phyloP scores from a whole-genome alignment of 2,797 vertebrate species.

The Crocodylus rhombifer region DNA sequence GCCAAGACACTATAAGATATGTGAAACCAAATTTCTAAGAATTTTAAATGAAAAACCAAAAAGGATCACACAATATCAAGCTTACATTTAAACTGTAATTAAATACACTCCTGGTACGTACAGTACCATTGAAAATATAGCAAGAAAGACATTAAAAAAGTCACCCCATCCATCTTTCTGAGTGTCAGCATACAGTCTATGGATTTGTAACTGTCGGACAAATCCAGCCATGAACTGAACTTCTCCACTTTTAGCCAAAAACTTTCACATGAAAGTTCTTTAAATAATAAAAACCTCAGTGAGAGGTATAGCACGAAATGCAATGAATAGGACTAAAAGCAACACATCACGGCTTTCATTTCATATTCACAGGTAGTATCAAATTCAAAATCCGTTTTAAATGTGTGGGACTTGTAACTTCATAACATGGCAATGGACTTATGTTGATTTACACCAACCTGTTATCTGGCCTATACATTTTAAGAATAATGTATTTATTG shows the following conservation, averaged over 20 bases:
- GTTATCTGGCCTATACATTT: neutral
- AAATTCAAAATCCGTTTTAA: neutral
- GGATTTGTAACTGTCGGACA: neutral
- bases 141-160: no score
- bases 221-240: neutral
- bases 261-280: neutral
- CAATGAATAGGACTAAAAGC: neutral
- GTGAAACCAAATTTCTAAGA: neutral
- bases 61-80: neutral
- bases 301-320: neutral
- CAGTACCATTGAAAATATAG: no score
- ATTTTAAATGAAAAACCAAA: neutral
- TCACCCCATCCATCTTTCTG: no score
- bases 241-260: neutral
- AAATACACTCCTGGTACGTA: neutral
- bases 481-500: neutral
- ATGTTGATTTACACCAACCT: no score
- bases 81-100: neutral
- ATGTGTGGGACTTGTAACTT: neutral
- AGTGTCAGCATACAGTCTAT: neutral
- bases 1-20: neutral
- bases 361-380: neutral
- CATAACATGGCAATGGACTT: neutral
- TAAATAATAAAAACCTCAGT: no score
- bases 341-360: neutral